phyloP scores from a whole-genome alignment of 2,888 invertebrate species.

The Nephrotoma guestfalica region DNA sequence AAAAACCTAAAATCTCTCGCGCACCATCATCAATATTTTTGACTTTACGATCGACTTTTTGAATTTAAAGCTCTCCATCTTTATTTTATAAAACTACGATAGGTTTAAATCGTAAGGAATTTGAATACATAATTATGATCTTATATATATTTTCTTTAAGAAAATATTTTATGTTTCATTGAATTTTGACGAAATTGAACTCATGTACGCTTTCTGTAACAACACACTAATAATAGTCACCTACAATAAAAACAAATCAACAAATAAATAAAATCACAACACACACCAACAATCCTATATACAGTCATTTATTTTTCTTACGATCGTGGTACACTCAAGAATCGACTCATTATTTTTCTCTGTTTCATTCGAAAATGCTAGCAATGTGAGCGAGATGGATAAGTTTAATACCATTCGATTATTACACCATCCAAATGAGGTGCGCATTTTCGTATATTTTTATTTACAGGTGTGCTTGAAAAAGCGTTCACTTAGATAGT shows the following conservation, averaged over 20 bases:
- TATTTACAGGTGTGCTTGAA: not conserved
- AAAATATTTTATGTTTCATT: not conserved
- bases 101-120: not conserved
- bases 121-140: not conserved
- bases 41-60: not conserved
- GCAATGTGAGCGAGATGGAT: not conserved
- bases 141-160: not conserved
- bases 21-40: not conserved
- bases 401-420: not conserved
- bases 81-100: not conserved
- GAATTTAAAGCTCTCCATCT: not conserved
- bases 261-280: not conserved
- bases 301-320: not conserved
- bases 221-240: not conserved
- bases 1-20: not conserved
- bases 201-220: not conserved
- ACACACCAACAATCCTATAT: not conserved
- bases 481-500: not conserved
- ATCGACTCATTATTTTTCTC: not conserved
- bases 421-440: not conserved
- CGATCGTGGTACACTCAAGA: not conserved
- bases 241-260: not conserved
- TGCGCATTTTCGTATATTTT: not conserved
- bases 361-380: not conserved
- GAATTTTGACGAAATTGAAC: not conserved